Evolutionary conservation across 2,797 vertebrate genomes (phyloP), one percentile per base, ranked within the genome.

Genomic region (Linurgus olivaceus): DNA sequence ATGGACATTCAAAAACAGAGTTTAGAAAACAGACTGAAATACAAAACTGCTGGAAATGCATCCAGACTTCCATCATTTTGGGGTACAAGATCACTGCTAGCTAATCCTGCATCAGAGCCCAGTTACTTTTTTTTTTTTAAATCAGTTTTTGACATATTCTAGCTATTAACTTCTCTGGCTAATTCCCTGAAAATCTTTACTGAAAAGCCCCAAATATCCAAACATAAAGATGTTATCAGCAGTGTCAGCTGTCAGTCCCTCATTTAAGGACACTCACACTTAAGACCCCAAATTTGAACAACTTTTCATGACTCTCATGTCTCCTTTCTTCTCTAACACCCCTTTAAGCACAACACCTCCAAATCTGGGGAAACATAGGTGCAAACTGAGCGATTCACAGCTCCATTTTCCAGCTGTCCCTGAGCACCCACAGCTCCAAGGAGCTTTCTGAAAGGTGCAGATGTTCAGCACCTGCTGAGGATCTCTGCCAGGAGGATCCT

Each of bases 391-490:
- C 72, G n/a, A 48, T 59, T 47, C 76, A 26, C 68, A 59, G 66
- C 42, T 61, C 78, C n/a, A 35, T 75, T 89, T 76, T 51, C 35
- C 86, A 78, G 38, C 40, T 78, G 65, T 50, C 66, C 65, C 67
- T 58, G 52, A 66, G 66, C 33, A 78, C 35, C 57, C 54, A 31
- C 35, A 70, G 67, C 51, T 73, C 71, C 45, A 11, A 48, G 58
- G 59, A 19, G n/a, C 24, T 55, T 45, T 35, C 13, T n/a, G 24
- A n/a, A 77, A 81, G 62, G 51, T 86, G 84, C 80, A 86, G 76
- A 68, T 92, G 82, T 72, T 86, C 72, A 71, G 62, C 76, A 77
- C 58, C 88, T 88, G 66, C 13, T 68, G 68, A 42, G 76, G 66
- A 86, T 10, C 48, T 3, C 19, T 78, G 70, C 82, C 77, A 58